phyloP scores from a whole-genome alignment of 2,113 vertebrate genomes.

The Pangasianodon gigas region DNA sequence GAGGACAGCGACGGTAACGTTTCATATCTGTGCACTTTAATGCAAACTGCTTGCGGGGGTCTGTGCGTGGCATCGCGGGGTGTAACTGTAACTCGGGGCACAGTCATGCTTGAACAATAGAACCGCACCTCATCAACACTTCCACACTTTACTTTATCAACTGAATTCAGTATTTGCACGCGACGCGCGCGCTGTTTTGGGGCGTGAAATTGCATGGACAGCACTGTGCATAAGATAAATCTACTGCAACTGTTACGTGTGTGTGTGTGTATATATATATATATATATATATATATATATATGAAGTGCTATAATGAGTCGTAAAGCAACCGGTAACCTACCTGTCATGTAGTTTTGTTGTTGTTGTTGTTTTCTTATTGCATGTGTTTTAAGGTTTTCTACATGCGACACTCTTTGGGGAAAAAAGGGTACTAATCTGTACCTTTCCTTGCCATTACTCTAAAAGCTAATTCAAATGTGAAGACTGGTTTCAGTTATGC shows the following conservation, averaged over 20 bases:
- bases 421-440: too few relatives aligned
- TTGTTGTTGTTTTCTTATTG: not conserved
- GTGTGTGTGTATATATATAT: too few relatives aligned
- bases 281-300: too few relatives aligned
- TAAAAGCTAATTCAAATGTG: not conserved
- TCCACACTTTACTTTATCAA: not conserved
- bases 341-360: conserved; percentile 19
- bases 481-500: too few relatives aligned
- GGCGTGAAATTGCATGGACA: not conserved
- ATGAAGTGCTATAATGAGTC: not conserved
- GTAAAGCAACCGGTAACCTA: conserved; percentile 45
- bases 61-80: too few relatives aligned
- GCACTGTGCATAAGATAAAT: not conserved
- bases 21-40: not conserved
- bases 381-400: not conserved
- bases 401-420: too few relatives aligned
- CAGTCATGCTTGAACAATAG: not conserved
- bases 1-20: conserved; percentile 91
- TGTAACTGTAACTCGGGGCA: not conserved
- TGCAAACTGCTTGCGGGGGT: too few relatives aligned
- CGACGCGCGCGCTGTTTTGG: not conserved
- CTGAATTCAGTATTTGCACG: not conserved
- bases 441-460: not conserved
- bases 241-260: not conserved
- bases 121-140: not conserved